Conservation (phyloP, 2,888 invertebrate genomes). For the Phaonia tiefii region DNA sequence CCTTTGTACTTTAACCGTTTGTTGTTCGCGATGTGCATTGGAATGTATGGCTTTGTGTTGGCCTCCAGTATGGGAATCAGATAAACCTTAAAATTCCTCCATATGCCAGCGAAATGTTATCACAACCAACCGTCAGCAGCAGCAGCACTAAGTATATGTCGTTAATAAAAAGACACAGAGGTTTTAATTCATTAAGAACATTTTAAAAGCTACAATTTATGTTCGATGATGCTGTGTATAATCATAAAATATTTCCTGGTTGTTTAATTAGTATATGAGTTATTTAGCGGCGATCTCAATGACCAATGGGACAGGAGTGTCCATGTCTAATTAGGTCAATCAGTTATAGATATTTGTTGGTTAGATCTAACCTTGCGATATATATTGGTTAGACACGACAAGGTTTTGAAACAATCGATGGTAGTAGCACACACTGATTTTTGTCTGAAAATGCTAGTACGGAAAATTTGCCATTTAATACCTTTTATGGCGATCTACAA, state of each 20-base stretch:
- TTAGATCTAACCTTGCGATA: too few relatives aligned
- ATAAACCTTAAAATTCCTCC: constrained; percentile 20
- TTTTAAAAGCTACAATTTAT: constrained; percentile 6
- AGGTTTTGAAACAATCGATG: too few relatives aligned
- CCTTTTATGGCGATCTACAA: too few relatives aligned
- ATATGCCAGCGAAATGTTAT: constrained; percentile 26
- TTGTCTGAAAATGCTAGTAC: too few relatives aligned
- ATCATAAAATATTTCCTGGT: constrained; percentile 35
- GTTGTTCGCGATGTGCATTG: background rate
- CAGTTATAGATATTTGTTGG: too few relatives aligned
- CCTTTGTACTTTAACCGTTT: constrained; percentile 13
- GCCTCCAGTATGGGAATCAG: background rate
- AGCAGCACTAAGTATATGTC: constrained; percentile 10
- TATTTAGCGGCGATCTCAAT: background rate
- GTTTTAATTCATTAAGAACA: constrained; percentile 28
- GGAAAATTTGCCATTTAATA: too few relatives aligned
- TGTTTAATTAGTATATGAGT: constrained; percentile 29
- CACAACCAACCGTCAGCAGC: background rate
- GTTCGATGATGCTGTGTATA: background rate
- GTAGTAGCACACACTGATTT: too few relatives aligned
- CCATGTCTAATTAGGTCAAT: too few relatives aligned
- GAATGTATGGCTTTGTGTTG: background rate
- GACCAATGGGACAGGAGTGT: background rate
- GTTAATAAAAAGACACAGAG: constrained; percentile 22
- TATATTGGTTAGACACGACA: too few relatives aligned